phyloP scores from a whole-genome alignment of 2,113 vertebrate species.

The Microcebus murinus region DNA sequence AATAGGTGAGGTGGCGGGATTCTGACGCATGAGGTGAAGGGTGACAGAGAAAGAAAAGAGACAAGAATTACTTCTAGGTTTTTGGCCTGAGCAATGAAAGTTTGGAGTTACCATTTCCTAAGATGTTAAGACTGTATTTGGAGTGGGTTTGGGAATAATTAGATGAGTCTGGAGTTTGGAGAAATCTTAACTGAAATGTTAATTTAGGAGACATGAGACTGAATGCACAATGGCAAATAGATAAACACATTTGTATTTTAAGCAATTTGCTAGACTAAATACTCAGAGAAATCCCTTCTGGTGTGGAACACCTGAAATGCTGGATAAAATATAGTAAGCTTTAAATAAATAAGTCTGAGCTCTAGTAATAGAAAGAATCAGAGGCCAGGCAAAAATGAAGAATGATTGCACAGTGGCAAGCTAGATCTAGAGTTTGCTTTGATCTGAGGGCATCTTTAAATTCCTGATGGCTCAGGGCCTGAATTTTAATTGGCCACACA shows the following conservation, averaged over 20 bases:
- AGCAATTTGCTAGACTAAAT: slow-evolving; percentile 20
- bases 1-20: not conserved
- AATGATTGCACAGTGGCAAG: not conserved
- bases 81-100: not conserved
- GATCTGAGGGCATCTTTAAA: not conserved
- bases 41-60: not conserved
- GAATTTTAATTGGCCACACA: not conserved
- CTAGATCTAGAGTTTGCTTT: not conserved
- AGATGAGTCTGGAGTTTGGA: not conserved
- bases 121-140: not conserved
- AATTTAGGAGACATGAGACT: not conserved
- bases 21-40: not conserved
- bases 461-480: not conserved
- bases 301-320: not conserved
- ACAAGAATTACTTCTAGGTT: not conserved
- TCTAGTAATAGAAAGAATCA: not conserved
- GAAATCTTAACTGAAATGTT: not conserved
- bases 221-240: not conserved
- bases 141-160: not conserved
- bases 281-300: slow-evolving; percentile 19
- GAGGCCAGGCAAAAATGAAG: not conserved
- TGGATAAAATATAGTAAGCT: slow-evolving; percentile 16
- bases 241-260: not conserved
- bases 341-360: not conserved
- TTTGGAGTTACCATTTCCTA: not conserved